Conservation (phyloP, 2,888 invertebrate genomes). For the Megastigmus dorsalis region DNA sequence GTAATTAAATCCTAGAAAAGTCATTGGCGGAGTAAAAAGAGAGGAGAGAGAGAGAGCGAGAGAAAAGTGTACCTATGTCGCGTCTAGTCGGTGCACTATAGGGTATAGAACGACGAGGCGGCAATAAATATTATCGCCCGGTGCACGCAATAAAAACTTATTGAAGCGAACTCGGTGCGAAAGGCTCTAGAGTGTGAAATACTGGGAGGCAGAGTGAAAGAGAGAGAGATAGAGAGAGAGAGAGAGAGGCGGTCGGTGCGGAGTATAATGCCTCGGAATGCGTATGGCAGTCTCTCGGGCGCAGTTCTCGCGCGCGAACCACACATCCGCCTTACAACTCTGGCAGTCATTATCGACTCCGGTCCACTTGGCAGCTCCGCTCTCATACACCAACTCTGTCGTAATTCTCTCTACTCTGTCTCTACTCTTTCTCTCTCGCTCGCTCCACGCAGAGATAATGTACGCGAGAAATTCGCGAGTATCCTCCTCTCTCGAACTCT, state of each 20-base stretch:
- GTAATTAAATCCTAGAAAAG: background rate
- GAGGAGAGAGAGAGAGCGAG: no score
- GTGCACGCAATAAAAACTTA: slow-evolving; percentile 1
- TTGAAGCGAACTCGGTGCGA: background rate
- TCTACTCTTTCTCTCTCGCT: background rate
- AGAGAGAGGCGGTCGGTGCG: background rate
- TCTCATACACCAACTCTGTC: slow-evolving; percentile 1
- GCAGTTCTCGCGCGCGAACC: background rate
- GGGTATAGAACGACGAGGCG: no score
- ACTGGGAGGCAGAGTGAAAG: no score
- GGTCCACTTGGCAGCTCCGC: background rate
- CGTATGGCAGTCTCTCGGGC: background rate
- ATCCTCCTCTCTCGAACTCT: background rate
- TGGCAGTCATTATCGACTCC: slow-evolving; percentile 43
- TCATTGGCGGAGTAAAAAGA: no score
- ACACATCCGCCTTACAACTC: slow-evolving; percentile 10
- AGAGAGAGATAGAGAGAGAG: background rate
- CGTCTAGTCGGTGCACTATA: no score
- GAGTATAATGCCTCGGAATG: slow-evolving; percentile 37
- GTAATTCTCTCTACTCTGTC: slow-evolving; percentile 30
- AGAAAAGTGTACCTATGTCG: no score
- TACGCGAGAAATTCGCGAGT: slow-evolving; percentile 23
- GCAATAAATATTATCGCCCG: slow-evolving; percentile 9
- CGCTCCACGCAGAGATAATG: no score
- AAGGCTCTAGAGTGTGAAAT: no score